Conservation (phyloP, 2,113 vertebrate species). For the Epinephelus cyanopodus region DNA sequence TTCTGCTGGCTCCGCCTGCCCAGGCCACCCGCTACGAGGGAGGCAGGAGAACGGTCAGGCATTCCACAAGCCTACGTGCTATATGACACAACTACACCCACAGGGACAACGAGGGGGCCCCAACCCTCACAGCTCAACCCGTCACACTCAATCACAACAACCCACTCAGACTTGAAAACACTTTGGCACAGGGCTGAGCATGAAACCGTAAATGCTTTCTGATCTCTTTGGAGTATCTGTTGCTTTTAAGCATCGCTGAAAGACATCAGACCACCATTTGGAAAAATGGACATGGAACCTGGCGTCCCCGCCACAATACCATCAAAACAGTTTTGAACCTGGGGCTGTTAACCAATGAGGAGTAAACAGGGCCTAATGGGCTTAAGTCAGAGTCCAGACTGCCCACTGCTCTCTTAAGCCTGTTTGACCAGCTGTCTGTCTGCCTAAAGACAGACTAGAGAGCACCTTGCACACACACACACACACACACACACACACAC, state of each 20-base stretch:
- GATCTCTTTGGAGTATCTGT: slow-evolving; percentile 26
- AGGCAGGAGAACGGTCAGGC: slow-evolving; percentile 51
- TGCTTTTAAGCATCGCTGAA: not conserved
- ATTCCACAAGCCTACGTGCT: slow-evolving; percentile 80
- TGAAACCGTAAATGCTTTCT: not conserved
- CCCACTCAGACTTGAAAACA: slow-evolving; percentile 30
- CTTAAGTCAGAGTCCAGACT: slow-evolving; percentile 79
- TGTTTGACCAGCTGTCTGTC: slow-evolving; percentile 86
- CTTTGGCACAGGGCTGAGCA: not conserved
- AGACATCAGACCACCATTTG: not conserved
- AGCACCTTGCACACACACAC: slow-evolving; percentile 22
- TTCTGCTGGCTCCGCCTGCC: slow-evolving; percentile 50
- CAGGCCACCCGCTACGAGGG: slow-evolving; percentile 67
- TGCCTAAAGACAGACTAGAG: slow-evolving; percentile 72
- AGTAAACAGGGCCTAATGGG: slow-evolving; percentile 77
- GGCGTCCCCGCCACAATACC: slow-evolving; percentile 5
- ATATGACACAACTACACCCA: slow-evolving; percentile 60
- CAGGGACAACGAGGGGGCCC: slow-evolving; percentile 23
- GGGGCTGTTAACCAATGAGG: slow-evolving; percentile 64
- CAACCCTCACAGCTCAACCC: slow-evolving; percentile 54
- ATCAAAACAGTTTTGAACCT: slow-evolving; percentile 74
- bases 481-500: slow-evolving; percentile 50
- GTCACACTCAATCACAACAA: slow-evolving; percentile 61
- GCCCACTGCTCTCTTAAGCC: slow-evolving; percentile 80
- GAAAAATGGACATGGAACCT: slow-evolving; percentile 34